Conservation (phyloP, 2,797 vertebrate species). For the Scleropages formosus region DNA sequence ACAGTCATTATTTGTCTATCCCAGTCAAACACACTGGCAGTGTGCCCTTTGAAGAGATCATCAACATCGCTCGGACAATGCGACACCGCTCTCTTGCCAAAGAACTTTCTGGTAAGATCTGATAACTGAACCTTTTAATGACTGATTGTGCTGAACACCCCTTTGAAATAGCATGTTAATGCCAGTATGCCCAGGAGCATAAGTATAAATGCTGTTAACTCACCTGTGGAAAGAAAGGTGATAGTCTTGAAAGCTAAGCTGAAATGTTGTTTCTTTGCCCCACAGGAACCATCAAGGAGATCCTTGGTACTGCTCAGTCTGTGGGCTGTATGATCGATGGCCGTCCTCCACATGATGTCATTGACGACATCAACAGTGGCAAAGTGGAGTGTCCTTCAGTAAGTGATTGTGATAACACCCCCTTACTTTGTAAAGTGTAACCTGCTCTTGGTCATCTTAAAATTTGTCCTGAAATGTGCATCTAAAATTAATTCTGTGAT, state of each 20-base stretch:
- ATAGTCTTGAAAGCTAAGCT: background rate
- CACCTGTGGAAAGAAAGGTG: background rate
- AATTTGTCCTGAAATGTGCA: too few species aligned
- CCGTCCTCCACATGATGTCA: slow-evolving; percentile 87
- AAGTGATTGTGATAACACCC: too few species aligned
- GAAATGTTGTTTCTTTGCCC: background rate
- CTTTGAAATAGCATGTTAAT: too few species aligned
- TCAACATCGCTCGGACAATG: slow-evolving; percentile 84
- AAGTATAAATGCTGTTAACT: too few species aligned
- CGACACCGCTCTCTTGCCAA: slow-evolving; percentile 85
- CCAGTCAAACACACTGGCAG: slow-evolving; percentile 94
- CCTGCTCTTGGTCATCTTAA: too few species aligned
- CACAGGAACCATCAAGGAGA: slow-evolving; percentile 93
- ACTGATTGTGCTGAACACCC: too few species aligned
- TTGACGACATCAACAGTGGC: slow-evolving; percentile 91
- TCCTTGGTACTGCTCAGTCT: slow-evolving; percentile 91
- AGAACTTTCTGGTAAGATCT: slow-evolving; percentile 89
- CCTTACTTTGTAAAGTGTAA: too few species aligned
- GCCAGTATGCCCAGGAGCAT: too few species aligned
- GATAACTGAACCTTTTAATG: too few species aligned
- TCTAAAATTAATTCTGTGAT: too few species aligned
- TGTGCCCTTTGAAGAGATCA: slow-evolving; percentile 82
- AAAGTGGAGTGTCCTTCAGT: slow-evolving; percentile 86
- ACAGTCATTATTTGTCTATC: too few species aligned
- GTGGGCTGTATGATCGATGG: slow-evolving; percentile 94